Evolutionary conservation across 2,797 vertebrate genomes (phyloP).

Genomic region (Pipistrellus kuhlii): DNA sequence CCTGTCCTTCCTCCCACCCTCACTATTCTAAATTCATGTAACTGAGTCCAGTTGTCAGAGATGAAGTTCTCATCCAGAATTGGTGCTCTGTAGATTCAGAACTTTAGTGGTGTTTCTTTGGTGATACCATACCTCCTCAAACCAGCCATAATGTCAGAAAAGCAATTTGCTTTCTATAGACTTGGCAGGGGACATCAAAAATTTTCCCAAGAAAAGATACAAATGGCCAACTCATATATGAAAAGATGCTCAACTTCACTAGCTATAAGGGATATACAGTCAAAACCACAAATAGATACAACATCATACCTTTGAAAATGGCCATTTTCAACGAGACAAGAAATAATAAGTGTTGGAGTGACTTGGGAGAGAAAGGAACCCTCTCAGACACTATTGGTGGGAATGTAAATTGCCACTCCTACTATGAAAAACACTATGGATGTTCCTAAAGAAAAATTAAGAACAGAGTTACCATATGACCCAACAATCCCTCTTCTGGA

Average conservation of each 20-base stretch:
- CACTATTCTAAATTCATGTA: neutral
- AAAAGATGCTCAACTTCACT: neutral
- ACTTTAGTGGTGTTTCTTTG: neutral
- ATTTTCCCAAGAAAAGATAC: neutral
- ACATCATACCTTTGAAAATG: neutral
- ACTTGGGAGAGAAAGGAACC: neutral
- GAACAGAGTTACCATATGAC: neutral
- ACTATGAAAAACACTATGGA: neutral
- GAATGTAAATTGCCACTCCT: neutral
- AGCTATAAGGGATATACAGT: neutral
- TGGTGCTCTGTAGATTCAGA: neutral
- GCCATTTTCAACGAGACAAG: neutral
- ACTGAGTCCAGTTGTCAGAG: no score
- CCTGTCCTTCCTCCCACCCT: neutral
- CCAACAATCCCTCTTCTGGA: neutral
- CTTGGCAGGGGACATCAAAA: neutral
- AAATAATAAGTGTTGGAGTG: neutral
- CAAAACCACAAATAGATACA: neutral
- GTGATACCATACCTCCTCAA: neutral
- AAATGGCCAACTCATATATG: neutral
- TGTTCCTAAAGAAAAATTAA: neutral
- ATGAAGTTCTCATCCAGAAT: neutral
- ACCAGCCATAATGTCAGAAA: neutral
- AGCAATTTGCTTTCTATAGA: neutral
- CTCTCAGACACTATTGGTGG: no score